Evolutionary conservation across 2,888 invertebrate genomes (phyloP).

Genomic region (Xanthorhoe spadicearia): DNA sequence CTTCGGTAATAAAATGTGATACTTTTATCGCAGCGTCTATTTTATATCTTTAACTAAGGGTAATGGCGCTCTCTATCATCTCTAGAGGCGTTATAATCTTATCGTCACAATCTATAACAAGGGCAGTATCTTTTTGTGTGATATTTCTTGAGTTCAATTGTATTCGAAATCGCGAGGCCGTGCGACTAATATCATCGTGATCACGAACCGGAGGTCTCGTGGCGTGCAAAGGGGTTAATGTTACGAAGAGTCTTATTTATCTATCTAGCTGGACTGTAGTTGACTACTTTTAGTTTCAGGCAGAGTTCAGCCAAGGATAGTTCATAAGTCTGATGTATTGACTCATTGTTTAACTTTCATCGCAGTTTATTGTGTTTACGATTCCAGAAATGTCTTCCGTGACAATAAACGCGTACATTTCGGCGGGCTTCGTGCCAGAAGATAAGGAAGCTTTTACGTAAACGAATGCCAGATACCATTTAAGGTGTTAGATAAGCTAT

Average conservation of each 20-base stretch:
- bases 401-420: constrained; percentile 40
- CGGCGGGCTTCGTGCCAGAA: constrained; percentile 42
- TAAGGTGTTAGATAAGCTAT: constrained; percentile 36
- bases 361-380: constrained; percentile 19
- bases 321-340: constrained; percentile 23
- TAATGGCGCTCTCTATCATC: constrained; percentile 33
- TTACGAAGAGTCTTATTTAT: constrained; percentile 63
- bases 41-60: constrained; percentile 25
- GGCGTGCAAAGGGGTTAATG: constrained; percentile 67
- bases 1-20: constrained; percentile 30
- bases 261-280: constrained; percentile 49
- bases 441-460: constrained; percentile 45
- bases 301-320: constrained; percentile 47
- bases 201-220: constrained; percentile 56
- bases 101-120: constrained; percentile 26
- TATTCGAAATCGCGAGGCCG: constrained; percentile 43
- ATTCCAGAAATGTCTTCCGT: constrained; percentile 36
- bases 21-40: constrained; percentile 29
- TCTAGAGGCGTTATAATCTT: constrained; percentile 30
- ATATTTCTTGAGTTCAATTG: constrained; percentile 38
- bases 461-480: constrained; percentile 35
- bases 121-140: constrained; percentile 28
- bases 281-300: constrained; percentile 46
- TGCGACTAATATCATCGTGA: constrained; percentile 51
- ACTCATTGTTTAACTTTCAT: constrained; percentile 30